Conservation (phyloP, 2,797 vertebrate genomes). For the Hydrophis major region DNA sequence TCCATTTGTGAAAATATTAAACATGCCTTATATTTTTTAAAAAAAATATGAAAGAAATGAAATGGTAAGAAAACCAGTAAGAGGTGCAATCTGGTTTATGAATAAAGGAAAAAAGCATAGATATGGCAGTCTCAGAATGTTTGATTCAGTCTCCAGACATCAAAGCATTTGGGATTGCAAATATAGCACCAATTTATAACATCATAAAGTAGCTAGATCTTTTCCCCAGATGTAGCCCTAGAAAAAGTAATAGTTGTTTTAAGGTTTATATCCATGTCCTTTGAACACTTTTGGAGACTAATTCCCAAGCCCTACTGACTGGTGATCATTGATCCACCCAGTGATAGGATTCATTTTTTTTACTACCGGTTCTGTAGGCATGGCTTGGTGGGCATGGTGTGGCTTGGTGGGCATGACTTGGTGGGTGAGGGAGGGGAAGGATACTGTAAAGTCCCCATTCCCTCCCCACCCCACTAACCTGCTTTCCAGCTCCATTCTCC, state of each 20-base stretch:
- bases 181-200: neutral
- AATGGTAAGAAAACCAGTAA: neutral
- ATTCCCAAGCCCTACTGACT: too few relatives aligned
- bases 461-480: too few relatives aligned
- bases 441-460: too few relatives aligned
- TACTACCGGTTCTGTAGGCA: too few relatives aligned
- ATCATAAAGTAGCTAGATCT: neutral
- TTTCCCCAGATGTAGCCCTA: neutral
- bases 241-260: neutral
- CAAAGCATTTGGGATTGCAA: neutral
- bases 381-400: too few relatives aligned
- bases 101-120: neutral
- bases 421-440: too few relatives aligned
- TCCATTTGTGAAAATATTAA: neutral
- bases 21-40: neutral
- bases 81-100: neutral
- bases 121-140: neutral
- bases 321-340: too few relatives aligned
- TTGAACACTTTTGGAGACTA: too few relatives aligned
- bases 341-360: too few relatives aligned
- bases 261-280: neutral
- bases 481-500: too few relatives aligned
- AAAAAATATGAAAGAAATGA: neutral
- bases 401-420: too few relatives aligned
- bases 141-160: neutral